A percentile compares a stretch with the other conserved stretches of the same genome.
phyloP scores from a whole-genome alignment of 2,888 invertebrate species.

The Monochamus alternatus region DNA sequence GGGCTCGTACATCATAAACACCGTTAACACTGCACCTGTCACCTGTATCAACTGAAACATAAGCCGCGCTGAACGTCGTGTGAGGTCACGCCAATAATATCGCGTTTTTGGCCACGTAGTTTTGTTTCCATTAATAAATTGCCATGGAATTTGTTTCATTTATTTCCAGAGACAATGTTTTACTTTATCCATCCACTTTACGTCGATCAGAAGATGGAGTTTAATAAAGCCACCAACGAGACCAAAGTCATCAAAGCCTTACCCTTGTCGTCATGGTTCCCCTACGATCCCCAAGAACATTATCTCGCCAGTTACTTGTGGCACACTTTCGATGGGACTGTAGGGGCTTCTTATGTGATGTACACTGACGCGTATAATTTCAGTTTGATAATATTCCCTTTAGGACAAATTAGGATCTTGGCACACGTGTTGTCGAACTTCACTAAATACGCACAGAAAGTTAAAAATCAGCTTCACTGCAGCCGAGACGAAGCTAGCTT shows the following conservation, averaged over 20 bases:
- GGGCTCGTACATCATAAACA: too few species aligned
- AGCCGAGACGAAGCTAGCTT: constrained; percentile 29
- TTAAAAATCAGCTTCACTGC: neutral
- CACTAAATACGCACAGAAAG: constrained; percentile 17
- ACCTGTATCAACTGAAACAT: too few species aligned
- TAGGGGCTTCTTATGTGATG: constrained; percentile 46
- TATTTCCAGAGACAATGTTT: constrained; percentile 39
- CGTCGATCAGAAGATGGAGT: constrained; percentile 31
- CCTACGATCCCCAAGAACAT: constrained; percentile 46
- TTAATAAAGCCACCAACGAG: constrained; percentile 35
- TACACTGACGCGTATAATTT: constrained; percentile 49
- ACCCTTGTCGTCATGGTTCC: constrained; percentile 51
- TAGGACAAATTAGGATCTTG: constrained; percentile 48
- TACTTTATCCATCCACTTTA: constrained; percentile 49
- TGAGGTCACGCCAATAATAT: too few species aligned
- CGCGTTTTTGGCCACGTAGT: too few species aligned
- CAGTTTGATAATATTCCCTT: constrained; percentile 47
- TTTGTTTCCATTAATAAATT: too few species aligned
- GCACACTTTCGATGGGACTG: constrained; percentile 44
- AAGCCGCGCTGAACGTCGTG: too few species aligned
- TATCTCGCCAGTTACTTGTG: constrained; percentile 46
- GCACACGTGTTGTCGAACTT: constrained; percentile 41
- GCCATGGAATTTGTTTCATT: too few species aligned
- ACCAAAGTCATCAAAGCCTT: constrained; percentile 42
- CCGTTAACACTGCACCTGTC: too few species aligned